Conservation (phyloP, 2,113 vertebrate genomes). For the Ophiodon elongatus region DNA sequence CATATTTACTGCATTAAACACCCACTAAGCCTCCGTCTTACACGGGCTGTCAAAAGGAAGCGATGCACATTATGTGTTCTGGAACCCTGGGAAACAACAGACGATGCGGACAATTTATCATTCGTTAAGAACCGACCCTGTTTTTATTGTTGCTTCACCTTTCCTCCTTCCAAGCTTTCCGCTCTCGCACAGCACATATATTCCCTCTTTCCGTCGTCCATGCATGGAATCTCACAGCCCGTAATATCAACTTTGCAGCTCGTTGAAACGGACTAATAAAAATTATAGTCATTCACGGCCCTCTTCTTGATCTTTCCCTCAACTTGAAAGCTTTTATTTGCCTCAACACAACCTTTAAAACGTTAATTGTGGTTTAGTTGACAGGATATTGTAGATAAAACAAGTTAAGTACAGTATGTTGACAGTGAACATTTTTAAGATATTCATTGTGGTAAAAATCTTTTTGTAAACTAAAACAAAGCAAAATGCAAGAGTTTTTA, state of each 20-base stretch:
- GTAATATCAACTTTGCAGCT: not conserved
- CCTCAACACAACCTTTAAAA: not conserved
- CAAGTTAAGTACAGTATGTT: not conserved
- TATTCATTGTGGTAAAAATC: not conserved
- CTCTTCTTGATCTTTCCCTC: not conserved
- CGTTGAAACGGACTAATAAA: not conserved
- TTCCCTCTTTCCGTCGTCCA: not conserved
- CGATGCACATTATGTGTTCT: not conserved
- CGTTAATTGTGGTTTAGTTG: not conserved
- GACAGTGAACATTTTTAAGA: not conserved
- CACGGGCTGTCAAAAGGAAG: not conserved
- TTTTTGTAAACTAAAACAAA: not conserved
- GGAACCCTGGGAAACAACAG: not conserved
- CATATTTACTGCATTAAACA: slow-evolving; percentile 35
- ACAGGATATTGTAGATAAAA: not conserved
- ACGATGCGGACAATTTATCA: slow-evolving; percentile 1
- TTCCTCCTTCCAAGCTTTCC: not conserved
- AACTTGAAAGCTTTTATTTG: not conserved
- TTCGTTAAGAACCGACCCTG: not conserved
- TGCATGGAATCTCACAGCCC: not conserved
- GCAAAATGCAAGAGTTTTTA: not conserved
- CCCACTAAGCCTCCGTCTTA: slow-evolving; percentile 24
- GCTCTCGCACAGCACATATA: not conserved
- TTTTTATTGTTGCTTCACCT: not conserved
- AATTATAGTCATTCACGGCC: not conserved